Conservation (phyloP, 2,888 invertebrate genomes). For the Eupithecia subumbrata region DNA sequence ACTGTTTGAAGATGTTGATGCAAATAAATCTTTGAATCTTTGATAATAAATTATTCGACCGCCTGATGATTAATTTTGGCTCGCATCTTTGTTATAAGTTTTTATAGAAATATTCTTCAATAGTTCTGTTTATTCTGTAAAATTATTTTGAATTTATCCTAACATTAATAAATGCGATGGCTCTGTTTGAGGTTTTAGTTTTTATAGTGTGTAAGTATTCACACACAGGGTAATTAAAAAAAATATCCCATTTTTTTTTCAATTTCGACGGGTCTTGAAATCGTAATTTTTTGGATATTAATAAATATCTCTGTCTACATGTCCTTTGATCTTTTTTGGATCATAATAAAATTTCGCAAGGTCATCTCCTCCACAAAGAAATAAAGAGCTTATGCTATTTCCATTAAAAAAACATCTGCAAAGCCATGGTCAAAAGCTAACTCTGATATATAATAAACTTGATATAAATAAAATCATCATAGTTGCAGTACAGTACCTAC, state of each 20-base stretch:
- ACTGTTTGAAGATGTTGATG: slow-evolving; percentile 42
- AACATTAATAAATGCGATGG: background rate
- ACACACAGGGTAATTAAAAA: background rate
- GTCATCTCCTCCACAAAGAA: background rate
- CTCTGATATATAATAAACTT: background rate
- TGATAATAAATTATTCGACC: slow-evolving; percentile 48
- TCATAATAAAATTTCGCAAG: background rate
- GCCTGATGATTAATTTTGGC: slow-evolving; percentile 47
- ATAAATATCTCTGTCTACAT: background rate
- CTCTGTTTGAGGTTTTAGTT: no score
- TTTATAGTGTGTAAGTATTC: no score
- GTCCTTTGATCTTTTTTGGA: background rate
- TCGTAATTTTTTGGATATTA: no score
- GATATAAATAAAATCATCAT: background rate
- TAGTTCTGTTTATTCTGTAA: slow-evolving; percentile 4
- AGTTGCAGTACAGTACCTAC: background rate
- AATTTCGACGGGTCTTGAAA: no score
- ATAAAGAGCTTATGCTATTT: background rate
- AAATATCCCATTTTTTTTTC: background rate
- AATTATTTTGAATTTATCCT: background rate
- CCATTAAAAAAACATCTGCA: background rate
- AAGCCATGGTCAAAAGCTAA: background rate
- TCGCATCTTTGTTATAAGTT: slow-evolving; percentile 19
- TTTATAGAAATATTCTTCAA: background rate
- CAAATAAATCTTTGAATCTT: no score